Base-by-base conservation (phyloP, 2,797 vertebrate genomes). In the Phoeniculus purpureus region DNA sequence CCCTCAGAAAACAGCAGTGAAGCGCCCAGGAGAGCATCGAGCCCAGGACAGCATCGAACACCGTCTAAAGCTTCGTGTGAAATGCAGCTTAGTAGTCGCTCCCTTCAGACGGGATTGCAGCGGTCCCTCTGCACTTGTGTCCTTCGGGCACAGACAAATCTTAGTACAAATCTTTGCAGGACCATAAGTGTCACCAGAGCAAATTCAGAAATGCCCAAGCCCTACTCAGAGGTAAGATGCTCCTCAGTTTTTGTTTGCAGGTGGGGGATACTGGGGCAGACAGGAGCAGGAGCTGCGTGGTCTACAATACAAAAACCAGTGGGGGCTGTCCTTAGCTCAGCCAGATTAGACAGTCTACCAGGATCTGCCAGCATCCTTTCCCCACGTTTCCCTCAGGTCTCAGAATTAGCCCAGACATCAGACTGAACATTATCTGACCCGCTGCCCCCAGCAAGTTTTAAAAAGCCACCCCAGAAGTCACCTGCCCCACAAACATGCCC, bases 401-500 rank as follows among this genome's bases (percentile, higher is more conserved):
- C 70, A 73, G 79, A 67, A 90, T 76, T 81, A 64, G 73, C 61
- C 27, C 15, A 21, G 6, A 61, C 60, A 67, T 90, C 82, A 70
- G 78, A 77, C 1, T 2, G 55, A 92, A 90, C 90, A 96, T 87
- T 94, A 96, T 95, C 64, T 58, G 81, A 93, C 90, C 83, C 90
- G 90, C 0, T 82, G 76, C 74, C 92, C 82, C n/a, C 87, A 93
- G 79, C 74, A 66, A 80, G 64, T 91, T 6, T 87, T 85, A 70
- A 81, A 70, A 31, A 56, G 23, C 8, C 4, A 58, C 91, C 91
- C 91, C 87, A 95, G 90, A 95, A 94, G 81, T 86, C 95, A 94
- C 90, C 74, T 77, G 94, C 94, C 91, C 83, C 75, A 87, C 89
- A 93, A 92, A 94, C 85, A 94, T 23, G 70, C 81, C 70, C 58